These are phyloP conservation scores for Argopecten irradians DNA, from an alignment of 1,140 invertebrate species.

Conservation along the genomic window DNA sequence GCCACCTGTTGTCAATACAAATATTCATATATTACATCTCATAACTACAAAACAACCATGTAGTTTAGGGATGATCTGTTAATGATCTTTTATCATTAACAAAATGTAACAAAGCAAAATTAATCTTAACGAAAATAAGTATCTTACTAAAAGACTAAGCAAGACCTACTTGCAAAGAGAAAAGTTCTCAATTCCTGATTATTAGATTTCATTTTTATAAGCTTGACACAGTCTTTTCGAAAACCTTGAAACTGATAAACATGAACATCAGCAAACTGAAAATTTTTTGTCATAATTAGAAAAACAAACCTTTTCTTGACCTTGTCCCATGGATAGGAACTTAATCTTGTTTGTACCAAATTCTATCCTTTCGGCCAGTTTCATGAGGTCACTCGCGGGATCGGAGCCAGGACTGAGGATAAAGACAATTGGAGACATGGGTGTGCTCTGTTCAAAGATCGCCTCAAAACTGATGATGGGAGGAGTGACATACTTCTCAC, in stretches of 20 bases:
- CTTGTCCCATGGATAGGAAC: conserved; percentile 91
- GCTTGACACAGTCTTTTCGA: too few relatives aligned
- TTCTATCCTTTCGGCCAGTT: conserved; percentile 86
- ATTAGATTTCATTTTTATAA: too few relatives aligned
- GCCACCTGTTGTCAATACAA: conserved; percentile 80
- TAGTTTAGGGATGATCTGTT: not conserved
- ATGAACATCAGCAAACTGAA: too few relatives aligned
- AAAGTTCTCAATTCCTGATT: too few relatives aligned
- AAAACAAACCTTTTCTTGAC: conserved; percentile 85
- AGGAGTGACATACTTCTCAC: conserved; percentile 89
- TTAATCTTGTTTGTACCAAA: conserved; percentile 86
- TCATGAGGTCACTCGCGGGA: conserved; percentile 91
- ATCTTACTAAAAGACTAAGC: too few relatives aligned
- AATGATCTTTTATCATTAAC: not conserved
- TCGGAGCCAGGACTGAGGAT: conserved; percentile 92
- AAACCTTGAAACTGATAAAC: too few relatives aligned
- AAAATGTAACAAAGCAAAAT: too few relatives aligned
- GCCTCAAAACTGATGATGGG: conserved; percentile 88
- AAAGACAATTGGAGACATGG: conserved; percentile 89
- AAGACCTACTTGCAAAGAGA: too few relatives aligned
- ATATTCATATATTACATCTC: conserved; percentile 9
- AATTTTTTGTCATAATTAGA: not conserved
- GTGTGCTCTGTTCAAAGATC: conserved; percentile 89
- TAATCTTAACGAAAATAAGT: too few relatives aligned
- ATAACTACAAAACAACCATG: too few relatives aligned